Evolutionary conservation across 2,797 vertebrate genomes (phyloP), one percentile per base, ranked within the genome.

Genomic region (Fratercula arctica): DNA sequence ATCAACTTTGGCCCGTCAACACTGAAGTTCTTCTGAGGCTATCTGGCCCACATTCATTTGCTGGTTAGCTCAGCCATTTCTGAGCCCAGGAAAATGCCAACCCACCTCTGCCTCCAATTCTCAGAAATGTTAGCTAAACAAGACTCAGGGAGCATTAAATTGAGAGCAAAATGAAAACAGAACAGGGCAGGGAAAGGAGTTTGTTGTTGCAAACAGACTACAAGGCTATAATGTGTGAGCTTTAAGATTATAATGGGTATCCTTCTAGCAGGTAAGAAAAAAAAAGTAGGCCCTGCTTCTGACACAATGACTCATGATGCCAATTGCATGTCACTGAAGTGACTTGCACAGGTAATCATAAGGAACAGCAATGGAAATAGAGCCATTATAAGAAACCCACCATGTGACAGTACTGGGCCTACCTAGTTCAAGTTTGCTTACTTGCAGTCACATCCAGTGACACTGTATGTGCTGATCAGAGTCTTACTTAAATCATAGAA

Each of bases 11-110:
- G 73, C 90, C n/a, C 79, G 0, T 85, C 72, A 85, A 25, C 81
- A 83, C 81, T 89, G 18, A 57, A 76, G 85, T 79, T 83, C 85
- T 88, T 87, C 84, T 93, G 69, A 89, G 69, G 69, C 56, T 93
- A 37, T 69, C 69, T 87, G 78, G 82, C 93, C 60, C 78, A 51
- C 21, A 19, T 69, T 89, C 74, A 68, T 43, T 51, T 46, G 23
- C 60, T 84, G 69, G 74, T 76, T 73, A 84, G 73, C 78, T 89
- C 83, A 77, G 64, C 56, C 85, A 64, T 77, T 89, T 89, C 91
- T 78, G 75, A 89, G 82, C 85, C 75, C 78, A 81, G 83, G 82
- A 87, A 96, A 89, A 80, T 89, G 82, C 88, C 91, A 93, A 9
- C 66, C 48, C 54, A 80, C 74, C 88, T 88, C 90, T 89, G 39